Evolutionary conservation across 2,797 vertebrate genomes (phyloP).

Genomic region (Pseudomugil tenellus): DNA sequence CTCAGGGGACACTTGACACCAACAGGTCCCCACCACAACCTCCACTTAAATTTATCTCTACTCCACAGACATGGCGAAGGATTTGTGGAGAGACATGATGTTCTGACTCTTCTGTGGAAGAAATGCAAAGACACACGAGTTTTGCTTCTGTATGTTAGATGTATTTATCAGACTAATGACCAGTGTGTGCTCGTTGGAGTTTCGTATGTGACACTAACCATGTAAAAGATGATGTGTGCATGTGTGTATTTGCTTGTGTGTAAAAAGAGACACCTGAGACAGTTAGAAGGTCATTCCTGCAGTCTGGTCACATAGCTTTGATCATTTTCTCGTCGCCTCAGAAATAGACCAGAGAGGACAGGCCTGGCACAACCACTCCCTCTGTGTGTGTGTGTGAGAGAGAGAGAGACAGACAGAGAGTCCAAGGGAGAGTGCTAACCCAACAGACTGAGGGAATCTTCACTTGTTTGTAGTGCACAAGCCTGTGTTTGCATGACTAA

Average conservation of each 20-base stretch:
- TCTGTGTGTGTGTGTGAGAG: conserved; percentile 25
- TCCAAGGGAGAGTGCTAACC: conserved; percentile 13
- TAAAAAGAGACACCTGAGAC: conserved; percentile 76
- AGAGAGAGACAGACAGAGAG: conserved; percentile 30
- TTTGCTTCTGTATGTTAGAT: conserved; percentile 10
- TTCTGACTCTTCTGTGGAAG: conserved; percentile 21
- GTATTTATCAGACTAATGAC: conserved; percentile 5
- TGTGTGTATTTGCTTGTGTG: conserved; percentile 43
- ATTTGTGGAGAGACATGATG: conserved; percentile 23
- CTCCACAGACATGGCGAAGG: conserved; percentile 42
- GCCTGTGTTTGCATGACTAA: conserved; percentile 66
- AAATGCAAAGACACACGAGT: conserved; percentile 15
- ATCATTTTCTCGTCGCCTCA: conserved; percentile 80
- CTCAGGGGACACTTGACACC: conserved; percentile 58
- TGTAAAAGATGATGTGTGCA: conserved; percentile 29
- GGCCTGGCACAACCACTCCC: conserved; percentile 46
- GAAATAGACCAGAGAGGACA: conserved; percentile 76
- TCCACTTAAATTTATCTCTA: conserved; percentile 56
- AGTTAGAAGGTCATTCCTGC: conserved; percentile 77
- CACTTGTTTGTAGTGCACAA: conserved; percentile 67
- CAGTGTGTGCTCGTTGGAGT: not conserved
- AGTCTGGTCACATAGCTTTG: conserved; percentile 77
- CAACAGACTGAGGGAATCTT: conserved; percentile 51
- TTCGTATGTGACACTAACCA: conserved; percentile 11
- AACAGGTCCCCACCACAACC: conserved; percentile 43